A percentile compares a stretch with the other conserved stretches of the same genome.
Conservation (phyloP, 1,140 invertebrate species). For the Papilio machaon region DNA sequence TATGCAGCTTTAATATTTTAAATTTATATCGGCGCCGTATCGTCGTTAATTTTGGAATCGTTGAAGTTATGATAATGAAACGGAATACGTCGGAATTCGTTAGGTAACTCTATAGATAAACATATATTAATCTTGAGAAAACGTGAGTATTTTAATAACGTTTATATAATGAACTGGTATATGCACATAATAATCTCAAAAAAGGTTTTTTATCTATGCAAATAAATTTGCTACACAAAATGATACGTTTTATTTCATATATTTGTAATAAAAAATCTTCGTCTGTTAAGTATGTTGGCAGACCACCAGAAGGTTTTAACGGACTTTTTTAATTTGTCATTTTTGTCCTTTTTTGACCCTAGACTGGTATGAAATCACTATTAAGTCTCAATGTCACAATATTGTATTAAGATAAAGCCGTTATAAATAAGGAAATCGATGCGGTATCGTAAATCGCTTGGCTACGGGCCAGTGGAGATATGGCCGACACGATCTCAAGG, state of each 20-base stretch:
- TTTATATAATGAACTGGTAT: background rate
- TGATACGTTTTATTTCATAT: background rate
- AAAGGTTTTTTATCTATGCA: background rate
- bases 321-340: no score
- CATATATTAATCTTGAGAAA: conserved; percentile 15
- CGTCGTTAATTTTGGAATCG: conserved; percentile 6
- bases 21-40: background rate
- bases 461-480: conserved; percentile 62
- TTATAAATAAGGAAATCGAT: conserved; percentile 66
- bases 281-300: background rate
- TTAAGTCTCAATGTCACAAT: conserved; percentile 31
- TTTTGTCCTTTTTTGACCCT: background rate
- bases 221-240: background rate
- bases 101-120: conserved; percentile 26
- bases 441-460: conserved; percentile 60
- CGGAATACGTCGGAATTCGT: conserved; percentile 6
- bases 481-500: conserved; percentile 65
- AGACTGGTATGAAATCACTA: conserved; percentile 19
- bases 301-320: background rate
- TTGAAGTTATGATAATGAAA: conserved; percentile 33
- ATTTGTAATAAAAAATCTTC: background rate
- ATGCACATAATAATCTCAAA: background rate
- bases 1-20: background rate
- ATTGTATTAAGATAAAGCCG: conserved; percentile 44
- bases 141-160: conserved; percentile 8